phyloP scores from a whole-genome alignment of 2,113 vertebrate genomes.

The Toxotes jaculatrix region DNA sequence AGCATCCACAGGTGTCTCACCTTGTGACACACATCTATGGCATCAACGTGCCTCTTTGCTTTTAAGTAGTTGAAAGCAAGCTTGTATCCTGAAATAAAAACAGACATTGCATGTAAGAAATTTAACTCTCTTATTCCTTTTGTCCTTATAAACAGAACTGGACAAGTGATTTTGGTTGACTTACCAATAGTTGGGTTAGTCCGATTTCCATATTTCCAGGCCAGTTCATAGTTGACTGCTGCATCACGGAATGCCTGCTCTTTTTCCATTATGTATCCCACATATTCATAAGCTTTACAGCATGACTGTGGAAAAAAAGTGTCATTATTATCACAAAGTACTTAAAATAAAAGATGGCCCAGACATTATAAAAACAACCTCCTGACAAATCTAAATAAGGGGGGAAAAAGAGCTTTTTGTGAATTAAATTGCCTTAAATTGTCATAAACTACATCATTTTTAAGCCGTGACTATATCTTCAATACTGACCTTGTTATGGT shows the following conservation, averaged over 20 bases:
- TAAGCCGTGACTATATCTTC: background rate
- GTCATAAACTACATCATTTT: background rate
- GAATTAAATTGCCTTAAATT: background rate
- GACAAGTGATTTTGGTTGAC: constrained; percentile 54
- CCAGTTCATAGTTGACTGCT: constrained; percentile 95
- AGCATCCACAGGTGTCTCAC: constrained; percentile 79
- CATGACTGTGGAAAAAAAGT: constrained; percentile 88
- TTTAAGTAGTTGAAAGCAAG: constrained; percentile 99
- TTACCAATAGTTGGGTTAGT: constrained; percentile 91
- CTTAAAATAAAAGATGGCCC: background rate
- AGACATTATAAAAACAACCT: background rate
- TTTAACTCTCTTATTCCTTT: background rate
- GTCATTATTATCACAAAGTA: constrained; percentile 25
- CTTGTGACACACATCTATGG: constrained; percentile 96
- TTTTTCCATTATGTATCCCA: constrained; percentile 99
- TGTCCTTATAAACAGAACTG: background rate
- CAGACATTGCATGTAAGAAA: constrained; percentile 32
- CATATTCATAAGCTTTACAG: constrained; percentile 98
- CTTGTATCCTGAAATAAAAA: constrained; percentile 91
- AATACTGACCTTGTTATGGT: constrained; percentile 90
- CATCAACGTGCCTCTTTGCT: constrained; percentile 94
- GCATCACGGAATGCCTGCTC: constrained; percentile 95
- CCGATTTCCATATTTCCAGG: constrained; percentile 95
- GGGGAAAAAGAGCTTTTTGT: background rate
- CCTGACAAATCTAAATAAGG: background rate